phyloP scores from a whole-genome alignment of 2,888 invertebrate species.

The Cataglyphis rosenhaueri region DNA sequence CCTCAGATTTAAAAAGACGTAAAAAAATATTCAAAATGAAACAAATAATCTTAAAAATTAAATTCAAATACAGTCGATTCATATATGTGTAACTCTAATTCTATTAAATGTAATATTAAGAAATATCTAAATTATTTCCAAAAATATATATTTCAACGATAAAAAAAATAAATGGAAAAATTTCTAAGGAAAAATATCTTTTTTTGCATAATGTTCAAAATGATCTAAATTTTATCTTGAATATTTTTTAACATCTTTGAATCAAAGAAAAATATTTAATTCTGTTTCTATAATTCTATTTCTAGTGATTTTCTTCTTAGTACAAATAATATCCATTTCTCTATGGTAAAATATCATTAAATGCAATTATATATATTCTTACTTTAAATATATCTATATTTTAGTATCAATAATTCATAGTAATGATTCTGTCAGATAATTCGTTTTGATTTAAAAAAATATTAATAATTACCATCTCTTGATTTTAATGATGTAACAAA shows the following conservation, averaged over 20 bases:
- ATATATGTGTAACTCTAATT: neutral
- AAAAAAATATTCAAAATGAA: neutral
- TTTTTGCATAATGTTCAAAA: neutral
- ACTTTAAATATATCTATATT: conserved; percentile 8
- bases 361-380: neutral
- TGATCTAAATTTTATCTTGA: neutral
- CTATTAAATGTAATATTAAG: neutral
- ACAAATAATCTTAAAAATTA: neutral
- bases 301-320: neutral
- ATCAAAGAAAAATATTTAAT: conserved; percentile 12
- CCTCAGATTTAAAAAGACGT: neutral
- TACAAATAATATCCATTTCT: neutral
- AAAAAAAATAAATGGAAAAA: neutral
- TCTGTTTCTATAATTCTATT: neutral
- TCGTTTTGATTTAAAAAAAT: neutral
- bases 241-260: neutral
- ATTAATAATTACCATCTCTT: neutral
- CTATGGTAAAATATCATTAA: neutral
- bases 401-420: conserved; percentile 1
- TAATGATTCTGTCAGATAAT: conserved; percentile 4
- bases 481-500: neutral
- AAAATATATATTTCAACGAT: neutral
- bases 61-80: neutral
- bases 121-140: neutral
- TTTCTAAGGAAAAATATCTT: neutral